Percentiles rank a stretch among this genome's conserved stretches.
Conservation (phyloP, 2,888 invertebrate species). For the Lasiommata megera region DNA sequence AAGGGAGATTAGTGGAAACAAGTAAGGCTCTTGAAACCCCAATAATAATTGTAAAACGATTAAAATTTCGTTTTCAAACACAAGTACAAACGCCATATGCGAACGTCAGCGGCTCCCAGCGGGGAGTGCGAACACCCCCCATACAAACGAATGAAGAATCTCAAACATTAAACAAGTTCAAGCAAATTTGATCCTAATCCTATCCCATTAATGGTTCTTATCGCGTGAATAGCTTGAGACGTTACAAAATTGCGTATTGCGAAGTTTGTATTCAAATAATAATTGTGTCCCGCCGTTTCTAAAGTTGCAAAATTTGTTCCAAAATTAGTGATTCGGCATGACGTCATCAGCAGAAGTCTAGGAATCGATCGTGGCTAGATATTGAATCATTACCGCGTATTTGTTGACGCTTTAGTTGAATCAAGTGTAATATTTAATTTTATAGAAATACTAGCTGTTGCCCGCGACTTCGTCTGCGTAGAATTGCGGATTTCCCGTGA, state of each 20-base stretch:
- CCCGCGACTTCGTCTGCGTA: too few species aligned
- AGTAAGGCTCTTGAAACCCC: conserved; percentile 25
- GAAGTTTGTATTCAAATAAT: conserved; percentile 27
- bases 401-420: not conserved
- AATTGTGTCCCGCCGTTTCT: conserved; percentile 63
- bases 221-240: not conserved
- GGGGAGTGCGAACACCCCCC: conserved; percentile 48
- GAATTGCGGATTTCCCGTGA: too few species aligned
- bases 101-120: conserved; percentile 42
- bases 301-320: conserved; percentile 52
- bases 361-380: not conserved
- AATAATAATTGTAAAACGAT: conserved; percentile 38
- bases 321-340: conserved; percentile 37
- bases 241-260: not conserved
- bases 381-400: not conserved
- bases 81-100: conserved; percentile 55
- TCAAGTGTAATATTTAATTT: too few species aligned
- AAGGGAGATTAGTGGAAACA: conserved; percentile 28
- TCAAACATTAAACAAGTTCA: not conserved
- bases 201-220: not conserved
- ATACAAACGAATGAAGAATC: conserved; percentile 34
- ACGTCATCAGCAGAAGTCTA: conserved; percentile 16
- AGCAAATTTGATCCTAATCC: not conserved
- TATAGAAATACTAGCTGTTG: too few species aligned
- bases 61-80: conserved; percentile 40